A percentile compares a stretch with the other conserved stretches of the same genome.
These are phyloP conservation scores for Porites australiensis DNA, from an alignment of 64 coral and sea anemone genomes.

Conservation along the genomic window DNA sequence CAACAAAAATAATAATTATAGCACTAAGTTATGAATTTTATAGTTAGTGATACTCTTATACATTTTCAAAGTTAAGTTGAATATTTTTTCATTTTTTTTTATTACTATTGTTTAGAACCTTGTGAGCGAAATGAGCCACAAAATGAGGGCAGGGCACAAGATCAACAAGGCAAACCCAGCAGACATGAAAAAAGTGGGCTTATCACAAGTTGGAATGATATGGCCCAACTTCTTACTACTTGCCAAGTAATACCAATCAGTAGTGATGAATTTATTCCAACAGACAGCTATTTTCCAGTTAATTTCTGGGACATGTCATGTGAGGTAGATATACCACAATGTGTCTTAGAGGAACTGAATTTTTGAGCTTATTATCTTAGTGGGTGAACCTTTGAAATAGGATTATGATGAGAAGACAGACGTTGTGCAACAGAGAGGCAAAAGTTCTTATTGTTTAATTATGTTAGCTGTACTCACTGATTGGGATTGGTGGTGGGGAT, in stretches of 20 bases:
- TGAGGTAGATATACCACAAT: constrained; percentile 54
- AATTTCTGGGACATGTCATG: constrained; percentile 70
- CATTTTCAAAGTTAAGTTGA: no score
- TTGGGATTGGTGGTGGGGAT: no score
- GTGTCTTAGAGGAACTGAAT: constrained; percentile 36
- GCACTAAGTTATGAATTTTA: no score
- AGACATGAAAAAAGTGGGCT: neutral
- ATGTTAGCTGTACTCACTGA: no score
- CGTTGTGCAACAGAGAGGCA: no score
- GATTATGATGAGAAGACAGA: no score
- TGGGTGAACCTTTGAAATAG: no score
- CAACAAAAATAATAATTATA: no score
- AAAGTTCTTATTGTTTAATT: no score
- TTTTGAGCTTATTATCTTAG: constrained; percentile 26
- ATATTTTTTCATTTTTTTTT: neutral
- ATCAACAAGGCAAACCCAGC: neutral
- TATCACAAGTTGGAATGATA: constrained; percentile 28
- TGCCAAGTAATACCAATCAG: constrained; percentile 59
- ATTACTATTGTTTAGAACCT: neutral
- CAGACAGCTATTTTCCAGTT: constrained; percentile 60
- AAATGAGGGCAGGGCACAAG: neutral
- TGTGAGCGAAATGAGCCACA: neutral
- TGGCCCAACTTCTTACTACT: constrained; percentile 53
- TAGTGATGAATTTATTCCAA: constrained; percentile 76
- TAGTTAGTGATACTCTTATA: no score